Evolutionary conservation across 2,113 vertebrate genomes (phyloP).

Genomic region (Varanus komodoensis): DNA sequence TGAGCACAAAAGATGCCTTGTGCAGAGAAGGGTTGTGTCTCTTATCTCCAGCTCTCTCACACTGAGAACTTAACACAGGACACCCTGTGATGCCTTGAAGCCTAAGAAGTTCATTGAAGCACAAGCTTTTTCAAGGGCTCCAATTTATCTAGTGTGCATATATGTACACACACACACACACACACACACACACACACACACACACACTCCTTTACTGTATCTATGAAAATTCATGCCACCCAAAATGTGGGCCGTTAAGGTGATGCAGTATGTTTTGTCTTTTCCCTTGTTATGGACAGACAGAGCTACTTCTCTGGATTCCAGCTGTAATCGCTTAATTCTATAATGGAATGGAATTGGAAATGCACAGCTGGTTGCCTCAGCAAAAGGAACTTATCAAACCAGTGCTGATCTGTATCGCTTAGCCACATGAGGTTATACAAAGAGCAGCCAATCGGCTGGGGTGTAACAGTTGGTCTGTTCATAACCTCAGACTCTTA

Average conservation of each 20-base stretch:
- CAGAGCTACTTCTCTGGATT: neutral
- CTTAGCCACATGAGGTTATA: constrained; percentile 73
- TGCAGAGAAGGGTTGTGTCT: neutral
- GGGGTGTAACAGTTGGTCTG: constrained; percentile 70
- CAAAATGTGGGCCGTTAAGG: neutral
- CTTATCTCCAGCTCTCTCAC: neutral
- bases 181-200: too few species aligned
- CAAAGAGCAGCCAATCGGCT: constrained; percentile 74
- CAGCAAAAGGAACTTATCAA: constrained; percentile 65
- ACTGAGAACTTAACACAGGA: neutral
- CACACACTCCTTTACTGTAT: neutral
- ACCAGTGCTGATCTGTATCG: constrained; percentile 70
- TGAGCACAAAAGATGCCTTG: too few species aligned
- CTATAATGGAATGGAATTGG: constrained; percentile 29
- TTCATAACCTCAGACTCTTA: constrained; percentile 75
- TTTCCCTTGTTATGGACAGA: neutral
- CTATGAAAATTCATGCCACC: neutral
- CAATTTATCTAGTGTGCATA: neutral
- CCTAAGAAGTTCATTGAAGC: neutral
- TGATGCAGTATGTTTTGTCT: neutral
- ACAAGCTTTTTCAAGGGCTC: neutral
- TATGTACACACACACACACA: too few species aligned
- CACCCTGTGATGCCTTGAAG: neutral
- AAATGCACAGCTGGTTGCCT: constrained; percentile 55
- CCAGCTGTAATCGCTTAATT: constrained; percentile 21